phyloP scores from a whole-genome alignment of 2,113 vertebrate genomes.

The Phodopus roborovskii region DNA sequence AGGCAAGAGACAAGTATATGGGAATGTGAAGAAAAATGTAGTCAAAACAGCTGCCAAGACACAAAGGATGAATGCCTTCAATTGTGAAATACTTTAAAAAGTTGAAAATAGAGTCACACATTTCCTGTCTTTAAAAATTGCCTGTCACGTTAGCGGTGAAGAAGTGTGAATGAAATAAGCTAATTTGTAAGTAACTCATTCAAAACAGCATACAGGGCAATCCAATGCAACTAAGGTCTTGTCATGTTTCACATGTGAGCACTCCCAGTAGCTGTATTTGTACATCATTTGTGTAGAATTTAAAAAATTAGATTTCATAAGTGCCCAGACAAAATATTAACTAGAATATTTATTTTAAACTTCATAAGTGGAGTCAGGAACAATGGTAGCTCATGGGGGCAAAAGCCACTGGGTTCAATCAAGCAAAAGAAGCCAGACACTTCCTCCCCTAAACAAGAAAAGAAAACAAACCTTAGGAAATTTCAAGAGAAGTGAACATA shows the following conservation, averaged over 20 bases:
- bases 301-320: neutral
- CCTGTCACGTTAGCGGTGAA: conserved; percentile 49
- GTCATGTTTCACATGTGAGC: neutral
- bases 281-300: neutral
- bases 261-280: neutral
- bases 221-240: neutral
- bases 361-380: neutral
- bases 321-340: neutral
- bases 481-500: neutral
- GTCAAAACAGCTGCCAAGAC: neutral
- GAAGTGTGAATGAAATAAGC: conserved; percentile 61
- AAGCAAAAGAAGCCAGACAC: neutral
- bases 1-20: neutral
- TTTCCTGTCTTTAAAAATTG: conserved; percentile 67
- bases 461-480: neutral
- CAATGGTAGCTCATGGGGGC: neutral
- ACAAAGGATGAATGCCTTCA: neutral
- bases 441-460: neutral
- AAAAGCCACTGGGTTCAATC: neutral
- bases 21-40: neutral
- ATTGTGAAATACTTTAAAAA: conserved; percentile 52
- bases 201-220: conserved; percentile 26
- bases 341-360: neutral
- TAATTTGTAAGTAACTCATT: conserved; percentile 62
- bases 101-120: conserved; percentile 54